Evolutionary conservation across 2,888 invertebrate species (phyloP).

Genomic region (Apeira syringaria): DNA sequence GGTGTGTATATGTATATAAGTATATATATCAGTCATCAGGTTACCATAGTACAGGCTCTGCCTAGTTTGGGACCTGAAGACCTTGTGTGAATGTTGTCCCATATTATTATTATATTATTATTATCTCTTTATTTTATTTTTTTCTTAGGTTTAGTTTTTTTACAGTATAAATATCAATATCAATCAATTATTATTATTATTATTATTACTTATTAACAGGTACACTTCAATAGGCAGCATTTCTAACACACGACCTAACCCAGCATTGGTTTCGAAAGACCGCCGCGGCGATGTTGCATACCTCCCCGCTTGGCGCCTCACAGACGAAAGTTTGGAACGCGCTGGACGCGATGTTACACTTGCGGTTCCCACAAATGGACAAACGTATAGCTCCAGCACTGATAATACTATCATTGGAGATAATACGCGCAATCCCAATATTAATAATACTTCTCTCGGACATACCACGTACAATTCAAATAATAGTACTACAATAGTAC

Average conservation of each 20-base stretch:
- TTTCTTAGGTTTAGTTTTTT: no score
- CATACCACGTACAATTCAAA: neutral
- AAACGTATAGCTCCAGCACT: neutral
- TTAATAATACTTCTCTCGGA: neutral
- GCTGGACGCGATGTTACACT: constrained; percentile 65
- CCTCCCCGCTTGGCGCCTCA: constrained; percentile 88
- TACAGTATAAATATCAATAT: no score
- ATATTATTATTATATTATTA: no score
- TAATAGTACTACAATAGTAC: neutral
- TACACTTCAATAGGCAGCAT: constrained; percentile 95
- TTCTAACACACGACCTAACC: constrained; percentile 92
- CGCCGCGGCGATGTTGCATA: constrained; percentile 76
- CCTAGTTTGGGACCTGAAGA: no score
- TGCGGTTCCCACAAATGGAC: constrained; percentile 29
- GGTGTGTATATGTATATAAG: no score
- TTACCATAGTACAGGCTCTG: no score
- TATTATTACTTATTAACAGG: constrained; percentile 61
- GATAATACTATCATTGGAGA: neutral
- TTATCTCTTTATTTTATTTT: no score
- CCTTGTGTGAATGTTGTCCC: no score
- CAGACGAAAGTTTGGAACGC: constrained; percentile 85
- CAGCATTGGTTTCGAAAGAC: constrained; percentile 83
- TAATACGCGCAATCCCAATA: neutral
- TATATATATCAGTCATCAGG: no score
- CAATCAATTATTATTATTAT: no score